phyloP scores from a whole-genome alignment of 2,888 invertebrate genomes.

The Microplitis deprimator region DNA sequence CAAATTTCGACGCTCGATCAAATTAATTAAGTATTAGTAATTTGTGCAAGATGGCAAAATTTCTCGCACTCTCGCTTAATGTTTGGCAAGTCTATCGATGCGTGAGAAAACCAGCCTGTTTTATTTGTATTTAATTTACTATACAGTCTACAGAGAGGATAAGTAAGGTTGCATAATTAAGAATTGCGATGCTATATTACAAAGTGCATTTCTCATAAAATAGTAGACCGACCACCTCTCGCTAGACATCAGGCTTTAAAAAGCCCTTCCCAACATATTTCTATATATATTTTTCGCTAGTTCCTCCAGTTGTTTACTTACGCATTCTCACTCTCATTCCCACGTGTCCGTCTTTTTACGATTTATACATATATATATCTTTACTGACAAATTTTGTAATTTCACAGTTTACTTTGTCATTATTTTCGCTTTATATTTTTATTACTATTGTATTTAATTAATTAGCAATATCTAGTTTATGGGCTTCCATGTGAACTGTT shows the following conservation, averaged over 20 bases:
- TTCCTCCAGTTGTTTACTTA: constrained; percentile 15
- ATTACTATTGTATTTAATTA: neutral
- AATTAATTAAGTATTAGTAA: neutral
- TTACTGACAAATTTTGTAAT: constrained; percentile 18
- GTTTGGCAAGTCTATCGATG: constrained; percentile 49
- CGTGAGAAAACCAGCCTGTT: constrained; percentile 62
- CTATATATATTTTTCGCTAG: constrained; percentile 28
- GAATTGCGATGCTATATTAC: constrained; percentile 60
- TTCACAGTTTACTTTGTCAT: constrained; percentile 3
- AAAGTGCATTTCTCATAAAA: constrained; percentile 42
- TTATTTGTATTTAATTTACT: neutral
- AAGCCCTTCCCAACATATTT: constrained; percentile 46
- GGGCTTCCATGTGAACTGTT: neutral
- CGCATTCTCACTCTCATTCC: constrained; percentile 30
- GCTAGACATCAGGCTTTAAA: constrained; percentile 13
- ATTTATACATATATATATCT: constrained; percentile 42
- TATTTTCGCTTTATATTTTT: constrained; percentile 9
- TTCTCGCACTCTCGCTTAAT: neutral
- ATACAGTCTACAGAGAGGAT: constrained; percentile 46
- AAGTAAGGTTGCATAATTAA: constrained; percentile 64
- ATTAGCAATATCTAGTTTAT: neutral
- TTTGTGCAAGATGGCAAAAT: neutral
- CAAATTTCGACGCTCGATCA: too few species aligned
- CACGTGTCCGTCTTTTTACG: constrained; percentile 4
- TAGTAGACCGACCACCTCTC: constrained; percentile 7